These are phyloP conservation scores for Graptemys geographica DNA, from an alignment of 2,797 vertebrate species.

Conservation along the genomic window DNA sequence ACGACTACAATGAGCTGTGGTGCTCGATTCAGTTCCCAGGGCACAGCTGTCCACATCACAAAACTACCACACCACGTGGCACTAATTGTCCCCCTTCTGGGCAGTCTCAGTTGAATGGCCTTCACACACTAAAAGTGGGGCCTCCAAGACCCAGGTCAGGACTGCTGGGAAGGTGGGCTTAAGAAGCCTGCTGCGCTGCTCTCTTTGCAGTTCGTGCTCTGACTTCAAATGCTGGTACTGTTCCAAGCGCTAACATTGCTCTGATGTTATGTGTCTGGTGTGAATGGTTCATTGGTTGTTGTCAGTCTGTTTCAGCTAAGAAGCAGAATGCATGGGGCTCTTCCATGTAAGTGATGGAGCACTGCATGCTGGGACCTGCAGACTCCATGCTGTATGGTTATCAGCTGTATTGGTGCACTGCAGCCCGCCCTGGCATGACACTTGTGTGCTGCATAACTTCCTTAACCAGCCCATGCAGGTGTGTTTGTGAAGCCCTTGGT, in stretches of 20 bases:
- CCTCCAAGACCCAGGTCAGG: not conserved
- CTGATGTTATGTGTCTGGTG: not conserved
- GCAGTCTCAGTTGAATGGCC: not conserved
- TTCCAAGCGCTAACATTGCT: not conserved
- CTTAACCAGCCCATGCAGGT: conserved; percentile 87
- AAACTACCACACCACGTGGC: not conserved
- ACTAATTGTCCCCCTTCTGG: not conserved
- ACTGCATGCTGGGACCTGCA: not conserved
- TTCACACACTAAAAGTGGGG: not conserved
- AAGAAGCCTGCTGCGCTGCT: not conserved
- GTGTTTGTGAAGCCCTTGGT: conserved; percentile 94
- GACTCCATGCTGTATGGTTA: not conserved
- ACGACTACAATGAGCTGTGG: not conserved
- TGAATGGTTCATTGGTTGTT: not conserved
- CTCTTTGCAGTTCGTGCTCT: not conserved
- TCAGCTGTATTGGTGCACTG: not conserved
- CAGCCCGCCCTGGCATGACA: not conserved
- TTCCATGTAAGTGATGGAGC: not conserved
- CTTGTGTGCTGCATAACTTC: conserved; percentile 45
- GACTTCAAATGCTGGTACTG: not conserved
- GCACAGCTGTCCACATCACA: not conserved
- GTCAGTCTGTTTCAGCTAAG: not conserved
- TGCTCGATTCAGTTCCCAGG: not conserved
- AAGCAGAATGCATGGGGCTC: not conserved
- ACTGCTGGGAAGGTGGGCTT: no score